phyloP scores from a whole-genome alignment of 2,113 vertebrate genomes.

The Scomber japonicus region DNA sequence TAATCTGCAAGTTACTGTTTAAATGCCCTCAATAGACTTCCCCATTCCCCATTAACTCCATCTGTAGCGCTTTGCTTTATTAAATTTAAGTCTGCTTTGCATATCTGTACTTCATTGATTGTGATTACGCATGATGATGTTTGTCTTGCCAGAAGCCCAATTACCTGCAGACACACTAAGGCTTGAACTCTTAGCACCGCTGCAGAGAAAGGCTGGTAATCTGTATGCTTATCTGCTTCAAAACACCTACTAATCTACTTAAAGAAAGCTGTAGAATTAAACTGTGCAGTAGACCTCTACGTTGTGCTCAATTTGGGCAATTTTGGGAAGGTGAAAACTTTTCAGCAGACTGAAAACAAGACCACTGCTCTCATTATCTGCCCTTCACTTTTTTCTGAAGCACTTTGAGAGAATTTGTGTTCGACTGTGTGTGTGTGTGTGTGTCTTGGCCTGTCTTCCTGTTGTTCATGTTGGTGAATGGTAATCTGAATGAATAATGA shows the following conservation, averaged over 20 bases:
- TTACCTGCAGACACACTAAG: constrained; percentile 45
- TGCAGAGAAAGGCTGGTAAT: constrained; percentile 56
- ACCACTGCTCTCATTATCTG: constrained; percentile 62
- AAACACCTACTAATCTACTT: constrained; percentile 68
- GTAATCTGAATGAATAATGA: constrained; percentile 77
- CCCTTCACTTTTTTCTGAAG: constrained; percentile 50
- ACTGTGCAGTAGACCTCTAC: constrained; percentile 22
- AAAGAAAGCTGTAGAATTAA: constrained; percentile 51
- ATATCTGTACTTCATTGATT: constrained; percentile 14
- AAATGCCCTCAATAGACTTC: constrained; percentile 19
- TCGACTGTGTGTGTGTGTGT: constrained; percentile 40
- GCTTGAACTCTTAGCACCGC: constrained; percentile 48
- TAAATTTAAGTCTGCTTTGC: constrained; percentile 50
- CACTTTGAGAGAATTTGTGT: constrained; percentile 41
- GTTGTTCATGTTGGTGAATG: constrained; percentile 50
- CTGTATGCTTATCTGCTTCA: constrained; percentile 61
- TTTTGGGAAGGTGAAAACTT: constrained; percentile 46
- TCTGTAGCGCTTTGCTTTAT: constrained; percentile 49
- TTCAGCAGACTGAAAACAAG: constrained; percentile 36
- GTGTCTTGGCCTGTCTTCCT: constrained; percentile 55
- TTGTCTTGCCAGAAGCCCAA: constrained; percentile 56
- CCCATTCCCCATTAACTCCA: constrained; percentile 34
- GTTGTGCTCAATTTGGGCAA: constrained; percentile 29
- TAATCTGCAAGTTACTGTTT: background rate
- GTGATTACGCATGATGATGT: constrained; percentile 53